Evolutionary conservation across 1,140 invertebrate species (phyloP).

Genomic region (Drosophila tsacasi): DNA sequence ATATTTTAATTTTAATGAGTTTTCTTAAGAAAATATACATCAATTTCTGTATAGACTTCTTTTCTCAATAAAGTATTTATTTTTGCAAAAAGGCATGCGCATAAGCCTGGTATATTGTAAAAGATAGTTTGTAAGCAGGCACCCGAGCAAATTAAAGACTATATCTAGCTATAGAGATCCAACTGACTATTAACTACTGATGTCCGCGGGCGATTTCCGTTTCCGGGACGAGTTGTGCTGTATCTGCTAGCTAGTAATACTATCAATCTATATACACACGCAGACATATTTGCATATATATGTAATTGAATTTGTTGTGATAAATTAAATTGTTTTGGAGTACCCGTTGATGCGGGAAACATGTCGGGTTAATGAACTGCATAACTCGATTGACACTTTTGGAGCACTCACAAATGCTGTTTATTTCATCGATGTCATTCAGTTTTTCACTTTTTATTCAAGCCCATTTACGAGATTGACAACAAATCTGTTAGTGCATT

Average conservation of each 20-base stretch:
- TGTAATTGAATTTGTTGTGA: slow-evolving; percentile 73
- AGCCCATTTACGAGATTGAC: slow-evolving; percentile 19
- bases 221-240: slow-evolving; percentile 31
- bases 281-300: slow-evolving; percentile 20
- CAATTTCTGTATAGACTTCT: neutral
- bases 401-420: slow-evolving; percentile 35
- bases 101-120: slow-evolving; percentile 3
- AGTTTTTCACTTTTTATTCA: slow-evolving; percentile 12
- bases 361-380: slow-evolving; percentile 30
- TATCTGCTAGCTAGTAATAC: slow-evolving; percentile 51
- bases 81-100: too few relatives aligned
- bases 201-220: slow-evolving; percentile 19
- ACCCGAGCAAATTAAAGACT: slow-evolving; percentile 48
- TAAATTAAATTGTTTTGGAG: slow-evolving; percentile 66
- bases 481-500: slow-evolving; percentile 40
- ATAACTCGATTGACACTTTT: slow-evolving; percentile 53
- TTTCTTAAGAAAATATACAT: neutral
- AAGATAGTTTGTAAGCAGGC: slow-evolving; percentile 26
- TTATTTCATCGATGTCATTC: slow-evolving; percentile 25
- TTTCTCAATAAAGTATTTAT: neutral
- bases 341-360: slow-evolving; percentile 36
- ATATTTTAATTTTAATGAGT: neutral
- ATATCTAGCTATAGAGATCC: slow-evolving; percentile 41
- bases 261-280: slow-evolving; percentile 30
- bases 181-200: slow-evolving; percentile 41